A percentile compares a stretch with the other conserved stretches of the same genome.
phyloP scores from a whole-genome alignment of 2,113 vertebrate genomes.

The Archilochus colubris region DNA sequence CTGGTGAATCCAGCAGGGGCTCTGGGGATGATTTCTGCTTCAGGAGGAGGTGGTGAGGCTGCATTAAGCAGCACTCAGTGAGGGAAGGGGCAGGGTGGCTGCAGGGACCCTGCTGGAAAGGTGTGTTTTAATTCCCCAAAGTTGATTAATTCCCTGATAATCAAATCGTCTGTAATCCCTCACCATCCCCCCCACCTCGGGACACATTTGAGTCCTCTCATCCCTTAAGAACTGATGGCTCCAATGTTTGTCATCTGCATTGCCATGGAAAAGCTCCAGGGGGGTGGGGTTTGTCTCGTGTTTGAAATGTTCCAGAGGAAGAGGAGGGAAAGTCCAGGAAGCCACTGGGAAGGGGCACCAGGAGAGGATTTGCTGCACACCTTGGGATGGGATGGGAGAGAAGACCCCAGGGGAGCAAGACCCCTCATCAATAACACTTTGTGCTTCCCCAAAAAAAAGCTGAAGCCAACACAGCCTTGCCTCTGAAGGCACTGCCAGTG shows the following conservation, averaged over 20 bases:
- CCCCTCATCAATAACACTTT: background rate
- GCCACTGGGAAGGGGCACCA: background rate
- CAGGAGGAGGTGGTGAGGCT: background rate
- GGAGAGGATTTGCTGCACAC: background rate
- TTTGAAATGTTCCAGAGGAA: background rate
- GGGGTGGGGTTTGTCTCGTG: background rate
- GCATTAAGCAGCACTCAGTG: background rate
- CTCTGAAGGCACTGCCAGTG: background rate
- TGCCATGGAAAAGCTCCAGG: slow-evolving; percentile 42
- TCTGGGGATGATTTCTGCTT: background rate
- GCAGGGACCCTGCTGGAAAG: background rate
- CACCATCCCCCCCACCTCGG: background rate
- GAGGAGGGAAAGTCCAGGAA: background rate
- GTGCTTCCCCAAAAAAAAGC: background rate
- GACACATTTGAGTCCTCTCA: background rate
- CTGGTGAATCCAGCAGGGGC: background rate
- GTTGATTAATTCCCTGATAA: background rate
- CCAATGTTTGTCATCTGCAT: background rate
- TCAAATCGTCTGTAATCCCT: background rate
- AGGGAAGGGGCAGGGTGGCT: background rate
- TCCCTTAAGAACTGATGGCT: background rate
- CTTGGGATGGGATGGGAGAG: background rate
- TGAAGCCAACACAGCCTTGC: background rate
- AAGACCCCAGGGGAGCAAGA: background rate
- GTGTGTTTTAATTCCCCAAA: slow-evolving; percentile 3